A percentile compares a stretch with the other conserved stretches of the same genome.
phyloP scores from a whole-genome alignment of 2,113 vertebrate genomes.

The Strix uralensis region DNA sequence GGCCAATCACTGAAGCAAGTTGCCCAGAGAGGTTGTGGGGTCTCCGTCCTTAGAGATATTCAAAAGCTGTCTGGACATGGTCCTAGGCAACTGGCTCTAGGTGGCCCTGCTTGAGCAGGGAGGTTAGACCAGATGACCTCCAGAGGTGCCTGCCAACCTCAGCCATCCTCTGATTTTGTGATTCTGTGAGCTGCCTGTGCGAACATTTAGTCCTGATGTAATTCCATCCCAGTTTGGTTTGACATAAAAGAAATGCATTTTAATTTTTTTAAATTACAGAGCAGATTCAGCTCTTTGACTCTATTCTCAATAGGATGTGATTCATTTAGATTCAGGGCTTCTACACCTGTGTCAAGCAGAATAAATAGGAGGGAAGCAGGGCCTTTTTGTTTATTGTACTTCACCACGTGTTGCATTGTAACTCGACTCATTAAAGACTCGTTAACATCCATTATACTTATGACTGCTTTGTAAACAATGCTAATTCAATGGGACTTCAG shows the following conservation, averaged over 20 bases:
- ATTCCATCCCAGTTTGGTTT: neutral
- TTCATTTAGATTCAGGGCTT: neutral
- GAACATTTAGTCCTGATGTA: neutral
- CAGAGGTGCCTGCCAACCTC: neutral
- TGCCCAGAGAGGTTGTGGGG: neutral
- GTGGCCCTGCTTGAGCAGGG: neutral
- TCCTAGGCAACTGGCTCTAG: neutral
- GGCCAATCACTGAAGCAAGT: neutral
- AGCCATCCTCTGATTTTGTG: neutral
- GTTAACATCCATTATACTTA: slow-evolving; percentile 35
- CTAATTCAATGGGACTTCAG: slow-evolving; percentile 35
- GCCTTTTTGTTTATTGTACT: neutral
- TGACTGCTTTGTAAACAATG: slow-evolving; percentile 48
- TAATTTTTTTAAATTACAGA: neutral
- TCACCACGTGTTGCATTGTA: neutral
- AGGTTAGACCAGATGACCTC: neutral
- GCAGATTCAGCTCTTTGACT: neutral
- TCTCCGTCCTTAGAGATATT: neutral
- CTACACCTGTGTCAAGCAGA: slow-evolving; percentile 10
- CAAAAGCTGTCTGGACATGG: neutral
- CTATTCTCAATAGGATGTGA: neutral
- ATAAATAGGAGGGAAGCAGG: neutral
- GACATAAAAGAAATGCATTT: neutral
- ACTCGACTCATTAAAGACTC: neutral
- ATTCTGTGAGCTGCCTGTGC: neutral